Evolutionary conservation across 2,797 vertebrate genomes (phyloP).

Genomic region (Ctenosaura bakeri): DNA sequence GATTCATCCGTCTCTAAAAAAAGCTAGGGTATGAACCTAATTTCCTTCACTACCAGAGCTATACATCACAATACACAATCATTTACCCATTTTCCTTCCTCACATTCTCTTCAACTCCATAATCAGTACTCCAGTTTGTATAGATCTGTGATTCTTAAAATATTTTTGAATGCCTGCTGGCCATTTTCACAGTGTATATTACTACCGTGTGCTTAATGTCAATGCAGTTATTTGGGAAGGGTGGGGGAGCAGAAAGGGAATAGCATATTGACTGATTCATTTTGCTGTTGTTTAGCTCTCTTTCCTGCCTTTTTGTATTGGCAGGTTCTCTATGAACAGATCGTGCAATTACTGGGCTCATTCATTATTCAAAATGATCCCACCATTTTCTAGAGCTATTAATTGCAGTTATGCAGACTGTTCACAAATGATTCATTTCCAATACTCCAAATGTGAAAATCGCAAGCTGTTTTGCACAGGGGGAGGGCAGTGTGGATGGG

Average conservation of each 20-base stretch:
- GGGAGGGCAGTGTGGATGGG: neutral
- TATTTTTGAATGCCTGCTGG: neutral
- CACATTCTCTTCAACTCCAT: neutral
- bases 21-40: neutral
- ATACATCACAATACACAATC: neutral
- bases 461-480: slow-evolving; percentile 22
- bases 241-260: neutral
- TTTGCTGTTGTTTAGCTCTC: slow-evolving; percentile 29
- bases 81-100: neutral
- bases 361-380: slow-evolving; percentile 46
- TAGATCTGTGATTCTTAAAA: neutral
- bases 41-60: neutral
- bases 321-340: slow-evolving; percentile 42
- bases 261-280: neutral
- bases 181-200: neutral
- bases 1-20: neutral
- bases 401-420: slow-evolving; percentile 42
- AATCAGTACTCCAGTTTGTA: neutral
- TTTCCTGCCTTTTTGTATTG: slow-evolving; percentile 31
- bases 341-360: slow-evolving; percentile 42
- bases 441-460: slow-evolving; percentile 34
- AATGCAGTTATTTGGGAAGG: neutral
- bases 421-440: slow-evolving; percentile 45
- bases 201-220: neutral
- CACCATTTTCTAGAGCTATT: slow-evolving; percentile 38